A percentile compares a stretch with the other conserved stretches of the same genome.
These are phyloP conservation scores for Eupristina koningsbergeri DNA, from an alignment of 1,140 invertebrate species.

Conservation along the genomic window DNA sequence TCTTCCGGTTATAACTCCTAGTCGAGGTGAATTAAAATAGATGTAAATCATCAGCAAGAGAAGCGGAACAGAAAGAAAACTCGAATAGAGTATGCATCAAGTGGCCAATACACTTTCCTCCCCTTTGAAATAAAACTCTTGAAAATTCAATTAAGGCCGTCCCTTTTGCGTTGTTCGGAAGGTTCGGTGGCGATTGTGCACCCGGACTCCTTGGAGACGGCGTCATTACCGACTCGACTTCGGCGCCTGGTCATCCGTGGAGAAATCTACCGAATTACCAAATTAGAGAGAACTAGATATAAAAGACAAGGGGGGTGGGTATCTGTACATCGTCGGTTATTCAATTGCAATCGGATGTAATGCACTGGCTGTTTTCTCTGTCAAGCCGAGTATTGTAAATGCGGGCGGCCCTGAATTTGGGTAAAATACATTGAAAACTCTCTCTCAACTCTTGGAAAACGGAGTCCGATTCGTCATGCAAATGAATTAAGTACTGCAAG, in stretches of 20 bases:
- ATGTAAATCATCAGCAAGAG: neutral
- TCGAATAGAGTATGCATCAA: conserved; percentile 22
- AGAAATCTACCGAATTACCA: conserved; percentile 26
- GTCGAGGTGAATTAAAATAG: conserved; percentile 5
- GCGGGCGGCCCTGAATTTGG: neutral
- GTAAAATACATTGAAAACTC: too few relatives aligned
- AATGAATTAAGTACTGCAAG: too few relatives aligned
- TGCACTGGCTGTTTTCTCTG: neutral
- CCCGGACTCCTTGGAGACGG: conserved; percentile 22
- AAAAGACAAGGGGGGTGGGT: neutral
- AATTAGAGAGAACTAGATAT: conserved; percentile 38
- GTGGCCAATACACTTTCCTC: conserved; percentile 1
- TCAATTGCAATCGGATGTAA: conserved; percentile 35
- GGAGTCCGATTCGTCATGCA: too few relatives aligned
- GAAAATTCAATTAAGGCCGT: conserved; percentile 38
- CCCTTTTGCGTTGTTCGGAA: neutral
- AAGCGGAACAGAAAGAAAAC: neutral
- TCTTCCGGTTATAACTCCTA: neutral
- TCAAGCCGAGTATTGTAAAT: neutral
- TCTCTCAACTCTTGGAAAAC: too few relatives aligned
- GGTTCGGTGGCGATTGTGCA: conserved; percentile 9
- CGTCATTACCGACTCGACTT: conserved; percentile 24
- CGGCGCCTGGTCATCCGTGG: neutral
- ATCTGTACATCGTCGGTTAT: conserved; percentile 1
- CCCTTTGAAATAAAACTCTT: conserved; percentile 37